Evolutionary conservation across 1,140 invertebrate species (phyloP).

Genomic region (Coptotermes formosanus): DNA sequence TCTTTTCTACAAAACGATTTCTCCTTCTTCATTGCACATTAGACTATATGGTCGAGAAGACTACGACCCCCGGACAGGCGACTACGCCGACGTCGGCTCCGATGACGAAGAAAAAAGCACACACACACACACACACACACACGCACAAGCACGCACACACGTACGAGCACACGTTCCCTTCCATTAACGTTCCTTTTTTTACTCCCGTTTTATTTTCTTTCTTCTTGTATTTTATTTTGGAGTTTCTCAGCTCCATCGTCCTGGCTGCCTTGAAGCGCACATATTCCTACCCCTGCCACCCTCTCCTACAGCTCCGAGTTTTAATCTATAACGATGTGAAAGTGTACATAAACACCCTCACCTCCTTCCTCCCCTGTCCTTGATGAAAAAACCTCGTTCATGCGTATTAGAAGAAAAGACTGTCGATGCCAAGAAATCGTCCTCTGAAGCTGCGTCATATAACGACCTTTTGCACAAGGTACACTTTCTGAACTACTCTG

Average conservation of each 20-base stretch:
- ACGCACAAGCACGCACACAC: conserved; percentile 18
- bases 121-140: not conserved
- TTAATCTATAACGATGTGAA: conserved; percentile 19
- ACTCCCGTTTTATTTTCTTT: conserved; percentile 20
- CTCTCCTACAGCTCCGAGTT: conserved; percentile 10
- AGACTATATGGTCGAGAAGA: not conserved
- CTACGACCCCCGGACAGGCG: not conserved
- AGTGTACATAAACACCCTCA: not conserved
- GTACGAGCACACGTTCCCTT: conserved; percentile 22
- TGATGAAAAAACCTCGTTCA: not conserved
- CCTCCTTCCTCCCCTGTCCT: not conserved
- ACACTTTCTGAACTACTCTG: not conserved
- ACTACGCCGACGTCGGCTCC: not conserved
- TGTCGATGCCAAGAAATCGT: conserved; percentile 5
- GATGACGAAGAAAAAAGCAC: not conserved
- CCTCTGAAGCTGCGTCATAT: not conserved
- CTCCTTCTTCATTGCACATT: conserved; percentile 35
- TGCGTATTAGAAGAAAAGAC: not conserved
- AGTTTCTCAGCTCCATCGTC: not conserved
- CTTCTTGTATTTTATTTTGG: not conserved
- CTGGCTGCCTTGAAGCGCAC: not conserved
- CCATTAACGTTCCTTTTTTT: conserved; percentile 26
- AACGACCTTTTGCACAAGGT: not conserved
- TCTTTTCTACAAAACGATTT: conserved; percentile 32
- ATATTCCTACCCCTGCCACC: not conserved